Evolutionary conservation across 2,113 vertebrate genomes (phyloP).

Genomic region (Ophiodon elongatus): DNA sequence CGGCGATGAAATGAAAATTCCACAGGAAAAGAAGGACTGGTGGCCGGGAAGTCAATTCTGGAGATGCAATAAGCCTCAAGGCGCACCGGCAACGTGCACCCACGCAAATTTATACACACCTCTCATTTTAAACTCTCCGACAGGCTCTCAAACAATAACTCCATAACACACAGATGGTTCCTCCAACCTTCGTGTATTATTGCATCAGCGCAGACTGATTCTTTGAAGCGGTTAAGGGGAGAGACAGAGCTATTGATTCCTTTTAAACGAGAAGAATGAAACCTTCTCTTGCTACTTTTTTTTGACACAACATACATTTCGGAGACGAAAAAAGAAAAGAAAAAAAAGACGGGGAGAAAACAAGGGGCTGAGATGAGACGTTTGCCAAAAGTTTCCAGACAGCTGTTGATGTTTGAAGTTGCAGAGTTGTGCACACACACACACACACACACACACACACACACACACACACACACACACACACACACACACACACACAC

Average conservation of each 20-base stretch:
- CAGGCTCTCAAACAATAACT: conserved; percentile 64
- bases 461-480: not conserved
- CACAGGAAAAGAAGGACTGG: conserved; percentile 8
- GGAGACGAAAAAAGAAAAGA: conserved; percentile 39
- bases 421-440: not conserved
- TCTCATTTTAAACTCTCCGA: conserved; percentile 54
- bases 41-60: conserved; percentile 30
- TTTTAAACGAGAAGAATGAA: conserved; percentile 65
- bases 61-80: conserved; percentile 49
- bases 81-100: not conserved
- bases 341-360: not conserved
- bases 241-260: conserved; percentile 70
- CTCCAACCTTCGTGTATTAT: conserved; percentile 68
- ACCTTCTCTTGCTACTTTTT: conserved; percentile 31
- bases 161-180: conserved; percentile 60
- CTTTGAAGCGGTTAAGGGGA: conserved; percentile 65
- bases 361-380: conserved; percentile 39
- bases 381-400: conserved; percentile 61
- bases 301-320: conserved; percentile 58
- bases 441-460: not conserved
- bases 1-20: conserved; percentile 34
- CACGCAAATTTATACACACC: conserved; percentile 45
- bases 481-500: conserved; percentile 11
- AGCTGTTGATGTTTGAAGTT: conserved; percentile 64
- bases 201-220: conserved; percentile 60